These are phyloP conservation scores for Mastomys coucha DNA, from an alignment of 2,113 vertebrate genomes.

Conservation along the genomic window DNA sequence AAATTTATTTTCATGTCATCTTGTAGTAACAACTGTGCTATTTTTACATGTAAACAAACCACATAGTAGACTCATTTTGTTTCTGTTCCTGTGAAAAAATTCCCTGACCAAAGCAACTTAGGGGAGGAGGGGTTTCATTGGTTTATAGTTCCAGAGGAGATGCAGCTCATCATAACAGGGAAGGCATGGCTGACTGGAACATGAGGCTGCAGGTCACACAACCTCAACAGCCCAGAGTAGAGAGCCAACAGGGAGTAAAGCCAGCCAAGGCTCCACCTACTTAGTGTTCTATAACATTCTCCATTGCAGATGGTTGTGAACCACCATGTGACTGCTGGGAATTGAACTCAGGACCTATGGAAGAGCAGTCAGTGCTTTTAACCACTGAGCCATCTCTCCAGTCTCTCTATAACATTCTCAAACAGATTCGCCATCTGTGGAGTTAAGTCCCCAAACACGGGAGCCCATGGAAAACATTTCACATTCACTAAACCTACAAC, in stretches of 20 bases:
- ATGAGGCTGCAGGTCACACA: not conserved
- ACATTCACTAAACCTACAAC: conserved; percentile 23
- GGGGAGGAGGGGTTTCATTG: not conserved
- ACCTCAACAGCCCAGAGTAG: not conserved
- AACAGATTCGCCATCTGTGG: not conserved
- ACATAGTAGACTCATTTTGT: not conserved
- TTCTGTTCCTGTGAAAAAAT: not conserved
- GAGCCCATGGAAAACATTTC: not conserved
- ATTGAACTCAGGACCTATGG: no score
- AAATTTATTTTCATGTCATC: conserved; percentile 33
- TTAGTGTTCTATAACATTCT: no score
- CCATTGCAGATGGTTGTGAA: no score
- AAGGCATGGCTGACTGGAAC: not conserved
- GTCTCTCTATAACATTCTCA: not conserved
- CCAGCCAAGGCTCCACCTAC: not conserved
- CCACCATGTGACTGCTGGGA: no score
- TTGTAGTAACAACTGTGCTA: not conserved
- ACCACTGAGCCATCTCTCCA: no score
- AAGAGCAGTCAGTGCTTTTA: no score
- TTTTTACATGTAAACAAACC: conserved; percentile 42
- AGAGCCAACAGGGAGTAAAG: not conserved
- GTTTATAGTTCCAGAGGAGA: not conserved
- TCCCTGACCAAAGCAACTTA: not conserved
- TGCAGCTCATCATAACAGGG: no score
- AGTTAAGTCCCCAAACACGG: not conserved